Percentiles rank a stretch among this genome's conserved stretches.
Evolutionary conservation across 2,797 vertebrate species (phyloP).

Genomic region (Serranus cabrilla): DNA sequence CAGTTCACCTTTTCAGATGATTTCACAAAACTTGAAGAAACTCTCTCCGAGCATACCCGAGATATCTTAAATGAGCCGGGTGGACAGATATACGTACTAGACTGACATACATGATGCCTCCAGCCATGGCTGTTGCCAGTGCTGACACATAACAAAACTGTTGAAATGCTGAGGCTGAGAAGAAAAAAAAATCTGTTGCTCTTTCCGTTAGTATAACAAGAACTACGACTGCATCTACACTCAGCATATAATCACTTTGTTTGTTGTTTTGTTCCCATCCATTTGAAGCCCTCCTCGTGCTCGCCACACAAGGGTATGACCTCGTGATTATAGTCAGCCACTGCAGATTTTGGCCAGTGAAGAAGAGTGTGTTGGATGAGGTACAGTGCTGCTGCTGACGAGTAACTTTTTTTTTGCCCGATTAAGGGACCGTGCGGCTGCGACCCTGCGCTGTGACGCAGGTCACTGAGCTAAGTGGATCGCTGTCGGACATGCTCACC

Average conservation of each 20-base stretch:
- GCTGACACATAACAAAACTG: too few relatives aligned
- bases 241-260: not conserved
- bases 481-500: constrained; percentile 62
- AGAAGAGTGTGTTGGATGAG: constrained; percentile 33
- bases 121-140: too few relatives aligned
- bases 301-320: constrained; percentile 10
- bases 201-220: not conserved
- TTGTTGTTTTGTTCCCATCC: not conserved
- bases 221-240: constrained; percentile 9
- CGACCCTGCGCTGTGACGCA: constrained; percentile 40
- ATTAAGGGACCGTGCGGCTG: constrained; percentile 51
- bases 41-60: too few relatives aligned
- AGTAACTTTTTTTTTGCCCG: constrained; percentile 42
- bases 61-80: too few relatives aligned
- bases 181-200: not conserved
- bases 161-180: not conserved
- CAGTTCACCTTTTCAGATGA: too few relatives aligned
- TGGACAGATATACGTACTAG: too few relatives aligned
- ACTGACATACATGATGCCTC: too few relatives aligned
- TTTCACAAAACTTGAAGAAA: too few relatives aligned
- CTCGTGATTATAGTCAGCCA: constrained; percentile 12
- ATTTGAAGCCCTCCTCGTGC: not conserved
- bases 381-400: constrained; percentile 27
- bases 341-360: constrained; percentile 5
- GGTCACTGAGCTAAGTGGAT: constrained; percentile 66